Conservation (phyloP, 2,113 vertebrate species). For the Pipa parva region DNA sequence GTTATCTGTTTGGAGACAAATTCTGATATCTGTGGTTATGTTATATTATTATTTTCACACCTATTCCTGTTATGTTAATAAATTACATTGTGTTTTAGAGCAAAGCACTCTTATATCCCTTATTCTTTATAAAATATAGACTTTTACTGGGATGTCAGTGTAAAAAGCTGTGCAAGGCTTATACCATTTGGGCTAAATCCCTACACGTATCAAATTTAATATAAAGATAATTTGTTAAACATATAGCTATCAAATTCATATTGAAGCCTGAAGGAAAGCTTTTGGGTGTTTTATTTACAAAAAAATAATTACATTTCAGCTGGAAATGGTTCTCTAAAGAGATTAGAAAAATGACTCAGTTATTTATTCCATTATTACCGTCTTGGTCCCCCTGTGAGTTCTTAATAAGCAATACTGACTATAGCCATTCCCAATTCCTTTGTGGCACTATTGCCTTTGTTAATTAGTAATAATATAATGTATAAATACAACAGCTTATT, state of each 20-base stretch:
- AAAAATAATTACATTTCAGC: conserved; percentile 62
- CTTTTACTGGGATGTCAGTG: too few species aligned
- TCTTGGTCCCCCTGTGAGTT: conserved; percentile 48
- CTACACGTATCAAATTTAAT: conserved; percentile 42
- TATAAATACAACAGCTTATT: conserved; percentile 45
- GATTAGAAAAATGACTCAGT: conserved; percentile 51
- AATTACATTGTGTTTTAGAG: too few species aligned
- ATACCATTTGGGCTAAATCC: too few species aligned
- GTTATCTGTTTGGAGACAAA: too few species aligned
- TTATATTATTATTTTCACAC: too few species aligned
- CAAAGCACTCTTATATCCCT: too few species aligned
- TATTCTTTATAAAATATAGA: too few species aligned
- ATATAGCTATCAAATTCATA: conserved; percentile 52
- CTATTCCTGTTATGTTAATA: too few species aligned
- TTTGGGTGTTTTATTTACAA: conserved; percentile 56
- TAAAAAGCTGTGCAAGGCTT: not conserved
- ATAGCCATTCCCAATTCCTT: conserved; percentile 48
- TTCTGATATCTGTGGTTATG: too few species aligned
- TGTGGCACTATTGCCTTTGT: conserved; percentile 37
- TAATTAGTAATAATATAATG: conserved; percentile 44
- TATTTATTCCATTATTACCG: conserved; percentile 47
- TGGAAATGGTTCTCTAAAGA: conserved; percentile 59
- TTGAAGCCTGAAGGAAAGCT: conserved; percentile 55
- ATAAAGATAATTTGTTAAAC: conserved; percentile 54
- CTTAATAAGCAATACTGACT: conserved; percentile 44